Evolutionary conservation across 2,797 vertebrate genomes (phyloP).

Genomic region (Melanotaenia boesemani): DNA sequence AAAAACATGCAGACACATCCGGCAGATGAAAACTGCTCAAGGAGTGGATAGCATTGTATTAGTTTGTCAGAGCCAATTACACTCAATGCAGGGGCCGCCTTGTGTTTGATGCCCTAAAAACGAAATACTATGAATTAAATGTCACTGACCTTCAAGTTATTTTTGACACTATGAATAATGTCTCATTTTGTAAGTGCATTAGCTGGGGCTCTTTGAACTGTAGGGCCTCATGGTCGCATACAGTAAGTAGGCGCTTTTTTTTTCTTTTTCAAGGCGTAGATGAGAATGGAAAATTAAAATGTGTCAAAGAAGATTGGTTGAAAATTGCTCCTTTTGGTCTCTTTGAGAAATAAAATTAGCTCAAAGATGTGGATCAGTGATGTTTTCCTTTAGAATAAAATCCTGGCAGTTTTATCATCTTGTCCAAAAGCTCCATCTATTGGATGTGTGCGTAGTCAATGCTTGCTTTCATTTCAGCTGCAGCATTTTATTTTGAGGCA

Average conservation of each 20-base stretch:
- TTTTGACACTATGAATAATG: conserved; percentile 43
- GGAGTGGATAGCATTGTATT: conserved; percentile 63
- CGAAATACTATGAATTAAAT: conserved; percentile 53
- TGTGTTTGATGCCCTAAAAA: conserved; percentile 50
- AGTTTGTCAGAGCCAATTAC: conserved; percentile 62
- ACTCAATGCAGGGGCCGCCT: conserved; percentile 40
- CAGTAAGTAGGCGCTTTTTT: background rate
- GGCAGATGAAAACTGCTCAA: conserved; percentile 62
- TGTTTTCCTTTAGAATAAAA: conserved; percentile 23
- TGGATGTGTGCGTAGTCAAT: conserved; percentile 30
- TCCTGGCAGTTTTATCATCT: conserved; percentile 39
- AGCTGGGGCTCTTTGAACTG: conserved; percentile 2
- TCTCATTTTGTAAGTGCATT: conserved; percentile 32
- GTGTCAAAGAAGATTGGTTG: conserved; percentile 1
- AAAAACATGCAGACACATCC: conserved; percentile 63
- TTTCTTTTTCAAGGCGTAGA: conserved; percentile 19
- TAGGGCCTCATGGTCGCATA: background rate
- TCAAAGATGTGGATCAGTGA: conserved; percentile 24
- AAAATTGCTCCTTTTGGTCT: conserved; percentile 4
- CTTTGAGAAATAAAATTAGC: conserved; percentile 19
- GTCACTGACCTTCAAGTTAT: conserved; percentile 54
- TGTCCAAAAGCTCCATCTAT: conserved; percentile 55
- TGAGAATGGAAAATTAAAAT: conserved; percentile 18
- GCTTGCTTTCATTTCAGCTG: conserved; percentile 19
- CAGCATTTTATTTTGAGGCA: conserved; percentile 6